A percentile compares a stretch with the other conserved stretches of the same genome.
These are phyloP conservation scores for Xiphias gladius DNA, from an alignment of 2,113 vertebrate genomes.

Conservation along the genomic window DNA sequence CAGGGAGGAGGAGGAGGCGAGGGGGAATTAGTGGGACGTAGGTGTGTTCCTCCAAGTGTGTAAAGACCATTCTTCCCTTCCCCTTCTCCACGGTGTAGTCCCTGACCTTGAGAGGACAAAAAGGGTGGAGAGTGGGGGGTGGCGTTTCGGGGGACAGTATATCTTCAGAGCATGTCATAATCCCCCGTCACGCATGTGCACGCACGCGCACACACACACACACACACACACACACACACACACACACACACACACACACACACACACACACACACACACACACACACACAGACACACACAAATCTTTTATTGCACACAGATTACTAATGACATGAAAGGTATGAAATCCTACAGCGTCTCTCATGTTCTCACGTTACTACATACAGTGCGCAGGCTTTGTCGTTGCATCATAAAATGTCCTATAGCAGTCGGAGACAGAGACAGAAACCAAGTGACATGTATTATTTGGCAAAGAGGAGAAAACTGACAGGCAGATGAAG, in stretches of 20 bases:
- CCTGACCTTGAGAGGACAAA: slow-evolving; percentile 69
- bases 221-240: too few relatives aligned
- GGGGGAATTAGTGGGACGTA: not conserved
- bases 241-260: not conserved
- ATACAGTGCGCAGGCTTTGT: not conserved
- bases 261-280: slow-evolving; percentile 11
- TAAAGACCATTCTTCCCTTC: slow-evolving; percentile 46
- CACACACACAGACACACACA: slow-evolving; percentile 1
- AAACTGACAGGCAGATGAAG: slow-evolving; percentile 47
- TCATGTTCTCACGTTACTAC: not conserved
- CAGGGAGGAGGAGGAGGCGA: not conserved
- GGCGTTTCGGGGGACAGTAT: slow-evolving; percentile 17
- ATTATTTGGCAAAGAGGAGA: slow-evolving; percentile 46
- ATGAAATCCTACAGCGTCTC: not conserved
- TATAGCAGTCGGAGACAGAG: not conserved
- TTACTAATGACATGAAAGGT: slow-evolving; percentile 18
- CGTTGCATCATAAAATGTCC: slow-evolving; percentile 26
- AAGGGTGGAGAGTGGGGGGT: not conserved
- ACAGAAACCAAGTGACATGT: slow-evolving; percentile 32
- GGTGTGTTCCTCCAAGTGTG: slow-evolving; percentile 50
- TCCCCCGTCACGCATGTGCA: not conserved
- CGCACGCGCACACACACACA: not conserved
- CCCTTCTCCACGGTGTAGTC: slow-evolving; percentile 13
- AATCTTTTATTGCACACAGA: not conserved
- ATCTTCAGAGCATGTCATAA: slow-evolving; percentile 58